These are phyloP conservation scores for Gila orcuttii DNA, from an alignment of 2,113 vertebrate species.

Conservation along the genomic window DNA sequence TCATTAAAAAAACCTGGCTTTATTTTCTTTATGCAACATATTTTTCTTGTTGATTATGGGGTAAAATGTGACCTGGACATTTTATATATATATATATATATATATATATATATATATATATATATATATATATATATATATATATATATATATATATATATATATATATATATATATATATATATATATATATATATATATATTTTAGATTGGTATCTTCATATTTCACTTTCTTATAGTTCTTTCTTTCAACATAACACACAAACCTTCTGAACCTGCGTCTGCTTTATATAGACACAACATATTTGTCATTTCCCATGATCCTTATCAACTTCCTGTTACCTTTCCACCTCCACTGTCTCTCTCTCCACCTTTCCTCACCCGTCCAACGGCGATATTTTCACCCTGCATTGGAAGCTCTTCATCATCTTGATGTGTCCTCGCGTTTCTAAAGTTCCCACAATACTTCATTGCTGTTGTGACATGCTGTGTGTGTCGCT, in stretches of 20 bases:
- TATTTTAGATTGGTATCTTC: background rate
- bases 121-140: too few species aligned
- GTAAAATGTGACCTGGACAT: background rate
- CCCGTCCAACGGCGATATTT: background rate
- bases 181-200: too few species aligned
- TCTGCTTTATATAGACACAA: constrained; percentile 46
- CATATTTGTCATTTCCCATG: constrained; percentile 42
- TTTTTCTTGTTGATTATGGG: background rate
- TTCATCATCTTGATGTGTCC: constrained; percentile 20
- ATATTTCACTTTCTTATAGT: constrained; percentile 24
- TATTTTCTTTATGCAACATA: background rate
- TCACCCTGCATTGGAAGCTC: constrained; percentile 7
- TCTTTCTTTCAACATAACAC: constrained; percentile 27
- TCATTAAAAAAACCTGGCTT: background rate
- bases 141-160: too few species aligned
- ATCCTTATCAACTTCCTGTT: constrained; percentile 22
- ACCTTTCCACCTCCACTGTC: constrained; percentile 26
- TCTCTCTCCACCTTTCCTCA: constrained; percentile 20
- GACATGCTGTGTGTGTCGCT: background rate
- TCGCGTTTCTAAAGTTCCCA: constrained; percentile 15
- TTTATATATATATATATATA: background rate
- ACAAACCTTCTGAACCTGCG: constrained; percentile 49
- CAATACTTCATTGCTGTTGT: constrained; percentile 45
- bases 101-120: too few species aligned
- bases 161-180: too few species aligned